A percentile compares a stretch with the other conserved stretches of the same genome.
These are phyloP conservation scores for Drosophila melanocephala DNA, from an alignment of 2,888 invertebrate genomes.

Conservation along the genomic window DNA sequence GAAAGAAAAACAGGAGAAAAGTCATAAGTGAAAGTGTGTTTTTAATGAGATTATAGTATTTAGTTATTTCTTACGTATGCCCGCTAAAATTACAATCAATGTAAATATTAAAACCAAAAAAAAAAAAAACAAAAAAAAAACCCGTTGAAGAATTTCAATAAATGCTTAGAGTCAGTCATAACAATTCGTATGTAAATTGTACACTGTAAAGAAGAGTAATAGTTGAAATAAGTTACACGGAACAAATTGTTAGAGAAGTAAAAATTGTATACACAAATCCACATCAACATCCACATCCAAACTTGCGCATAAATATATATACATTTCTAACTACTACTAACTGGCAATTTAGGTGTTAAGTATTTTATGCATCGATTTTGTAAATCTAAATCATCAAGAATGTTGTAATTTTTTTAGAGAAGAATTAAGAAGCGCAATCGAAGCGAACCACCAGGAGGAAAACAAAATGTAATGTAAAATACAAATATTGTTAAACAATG, in stretches of 20 bases:
- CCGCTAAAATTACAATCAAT: constrained; percentile 33
- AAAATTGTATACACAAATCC: constrained; percentile 5
- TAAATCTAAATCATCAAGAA: constrained; percentile 49
- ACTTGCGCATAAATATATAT: constrained; percentile 30
- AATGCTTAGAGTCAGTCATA: constrained; percentile 39
- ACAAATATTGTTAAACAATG: constrained; percentile 80
- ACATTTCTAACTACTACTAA: constrained; percentile 28
- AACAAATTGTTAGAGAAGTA: constrained; percentile 23
- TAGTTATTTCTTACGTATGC: constrained; percentile 47
- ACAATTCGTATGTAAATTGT: constrained; percentile 50
- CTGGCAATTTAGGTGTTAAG: constrained; percentile 58
- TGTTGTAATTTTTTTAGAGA: constrained; percentile 65
- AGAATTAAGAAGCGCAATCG: constrained; percentile 33
- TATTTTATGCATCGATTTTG: constrained; percentile 76
- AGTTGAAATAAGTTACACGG: constrained; percentile 31
- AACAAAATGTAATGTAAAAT: constrained; percentile 32
- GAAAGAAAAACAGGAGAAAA: constrained; percentile 19
- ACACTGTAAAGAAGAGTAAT: constrained; percentile 54
- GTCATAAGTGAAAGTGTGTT: constrained; percentile 36
- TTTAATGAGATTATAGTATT: constrained; percentile 69
- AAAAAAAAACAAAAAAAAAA: constrained; percentile 14
- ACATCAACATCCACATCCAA: constrained; percentile 11
- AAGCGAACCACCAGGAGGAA: constrained; percentile 47
- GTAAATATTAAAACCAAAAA: constrained; percentile 50
- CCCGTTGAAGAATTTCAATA: constrained; percentile 45